Base-by-base conservation (phyloP, 2,113 vertebrate genomes). In the Tyto alba region DNA sequence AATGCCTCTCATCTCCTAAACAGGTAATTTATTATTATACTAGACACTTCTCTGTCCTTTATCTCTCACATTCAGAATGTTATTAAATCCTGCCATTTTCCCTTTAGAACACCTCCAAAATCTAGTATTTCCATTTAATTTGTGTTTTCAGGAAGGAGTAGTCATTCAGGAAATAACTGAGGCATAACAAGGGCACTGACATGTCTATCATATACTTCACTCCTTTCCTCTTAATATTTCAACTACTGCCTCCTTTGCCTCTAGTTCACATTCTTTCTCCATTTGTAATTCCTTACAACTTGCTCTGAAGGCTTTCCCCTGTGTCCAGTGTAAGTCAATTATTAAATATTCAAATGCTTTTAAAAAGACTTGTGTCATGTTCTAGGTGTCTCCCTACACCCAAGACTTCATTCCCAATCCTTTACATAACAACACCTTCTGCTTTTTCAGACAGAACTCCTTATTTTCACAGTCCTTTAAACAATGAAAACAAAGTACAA, bases 41-140 rank as follows among this genome's bases (percentile, higher is more conserved):
- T 82, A 72, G 76, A 25, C 69, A 63, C 38, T 85, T 89, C 76
- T 53, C 53, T 64, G 40, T 89, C 71, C 48, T 89, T 96, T 95
- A 91, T 96, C 89, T 91, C 66, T 79, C 62, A 66, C 71, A 76
- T 85, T 96, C 91, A 94, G 64, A 36, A 34, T 89, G 74, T 79
- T 94, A 69, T 40, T 91, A 95, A 85, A 91, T 91, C 53, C 66
- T 85, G 30, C 41, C 40, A 80, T 85, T 93, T 95, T 85, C 32
- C 32, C 27, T 76, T 91, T 68, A 89, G 45, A 93, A 75, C 48
- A 91, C 82, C 77, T 88, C 34, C 23, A 89, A 82, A 95, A 96
- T 96, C 74, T 95, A 82, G 34, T 11, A 15, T 82, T 93, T 93
- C 45, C 10, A 15, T 91, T 96, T 94, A 63, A 95, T 91, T 89